A percentile compares a stretch with the other conserved stretches of the same genome.
These are phyloP conservation scores for Pipistrellus kuhlii DNA, from an alignment of 2,797 vertebrate species.

Conservation along the genomic window DNA sequence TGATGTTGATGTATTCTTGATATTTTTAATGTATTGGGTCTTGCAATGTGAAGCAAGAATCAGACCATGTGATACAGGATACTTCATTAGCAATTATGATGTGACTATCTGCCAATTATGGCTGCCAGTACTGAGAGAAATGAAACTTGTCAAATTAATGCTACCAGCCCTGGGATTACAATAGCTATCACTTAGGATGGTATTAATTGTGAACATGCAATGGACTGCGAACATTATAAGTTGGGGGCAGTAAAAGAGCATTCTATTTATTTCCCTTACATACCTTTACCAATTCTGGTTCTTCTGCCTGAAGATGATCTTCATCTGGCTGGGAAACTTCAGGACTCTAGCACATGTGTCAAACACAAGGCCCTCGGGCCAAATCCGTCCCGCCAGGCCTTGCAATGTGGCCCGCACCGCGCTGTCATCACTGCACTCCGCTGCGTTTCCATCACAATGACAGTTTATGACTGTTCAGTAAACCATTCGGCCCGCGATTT, in stretches of 20 bases:
- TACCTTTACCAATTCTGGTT: conserved; percentile 59
- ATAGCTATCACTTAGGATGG: not conserved
- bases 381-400: too few species aligned
- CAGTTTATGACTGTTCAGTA: too few species aligned
- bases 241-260: not conserved
- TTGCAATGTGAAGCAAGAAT: not conserved
- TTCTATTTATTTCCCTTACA: not conserved
- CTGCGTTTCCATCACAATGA: too few species aligned
- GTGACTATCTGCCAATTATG: not conserved
- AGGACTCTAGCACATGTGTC: too few species aligned
- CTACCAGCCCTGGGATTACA: not conserved
- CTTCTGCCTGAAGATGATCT: conserved; percentile 4
- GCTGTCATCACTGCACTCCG: too few species aligned
- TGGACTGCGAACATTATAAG: not conserved
- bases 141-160: conserved; percentile 1
- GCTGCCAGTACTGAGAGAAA: not conserved
- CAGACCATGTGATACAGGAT: not conserved
- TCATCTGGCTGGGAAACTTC: conserved; percentile 23
- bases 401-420: too few species aligned
- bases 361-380: too few species aligned
- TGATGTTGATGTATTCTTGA: not conserved
- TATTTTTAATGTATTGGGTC: not conserved
- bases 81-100: not conserved
- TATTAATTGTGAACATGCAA: not conserved
- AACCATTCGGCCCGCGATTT: too few species aligned